A percentile compares a stretch with the other conserved stretches of the same genome.
phyloP scores from a whole-genome alignment of 2,888 invertebrate species.

The Chrysina gloriosa region DNA sequence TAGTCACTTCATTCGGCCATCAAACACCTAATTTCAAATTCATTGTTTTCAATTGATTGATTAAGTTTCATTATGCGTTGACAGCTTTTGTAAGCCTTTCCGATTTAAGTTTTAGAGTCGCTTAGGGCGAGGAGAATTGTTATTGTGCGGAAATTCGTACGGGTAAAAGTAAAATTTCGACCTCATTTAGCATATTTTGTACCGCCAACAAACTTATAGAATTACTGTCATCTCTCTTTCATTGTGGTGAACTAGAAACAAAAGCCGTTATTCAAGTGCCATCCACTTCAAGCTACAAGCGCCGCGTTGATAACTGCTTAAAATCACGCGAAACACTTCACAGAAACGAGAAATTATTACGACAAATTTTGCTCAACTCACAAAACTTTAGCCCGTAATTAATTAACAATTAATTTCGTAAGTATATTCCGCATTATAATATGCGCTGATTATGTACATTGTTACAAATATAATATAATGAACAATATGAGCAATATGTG shows the following conservation, averaged over 20 bases:
- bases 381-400: conserved; percentile 7
- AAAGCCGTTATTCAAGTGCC: conserved; percentile 52
- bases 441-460: too few species aligned
- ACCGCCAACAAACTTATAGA: conserved; percentile 50
- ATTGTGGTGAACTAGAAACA: conserved; percentile 46
- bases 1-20: not conserved
- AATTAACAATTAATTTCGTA: conserved; percentile 16
- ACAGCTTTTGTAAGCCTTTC: conserved; percentile 26
- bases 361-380: conserved; percentile 4
- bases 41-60: conserved; percentile 34
- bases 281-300: conserved; percentile 46
- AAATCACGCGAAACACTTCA: conserved; percentile 47
- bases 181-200: conserved; percentile 50
- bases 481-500: too few species aligned
- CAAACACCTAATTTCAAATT: conserved; percentile 28
- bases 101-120: conserved; percentile 42
- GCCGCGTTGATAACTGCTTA: conserved; percentile 49
- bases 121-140: conserved; percentile 28
- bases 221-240: conserved; percentile 51
- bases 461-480: too few species aligned
- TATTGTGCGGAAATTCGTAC: conserved; percentile 22
- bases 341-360: conserved; percentile 44
- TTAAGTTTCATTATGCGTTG: conserved; percentile 30
- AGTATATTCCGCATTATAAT: not conserved
- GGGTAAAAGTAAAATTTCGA: conserved; percentile 38